phyloP scores from a whole-genome alignment of 35 echinoderm and acorn worm genomes.

The Holothuria glaberrima region DNA sequence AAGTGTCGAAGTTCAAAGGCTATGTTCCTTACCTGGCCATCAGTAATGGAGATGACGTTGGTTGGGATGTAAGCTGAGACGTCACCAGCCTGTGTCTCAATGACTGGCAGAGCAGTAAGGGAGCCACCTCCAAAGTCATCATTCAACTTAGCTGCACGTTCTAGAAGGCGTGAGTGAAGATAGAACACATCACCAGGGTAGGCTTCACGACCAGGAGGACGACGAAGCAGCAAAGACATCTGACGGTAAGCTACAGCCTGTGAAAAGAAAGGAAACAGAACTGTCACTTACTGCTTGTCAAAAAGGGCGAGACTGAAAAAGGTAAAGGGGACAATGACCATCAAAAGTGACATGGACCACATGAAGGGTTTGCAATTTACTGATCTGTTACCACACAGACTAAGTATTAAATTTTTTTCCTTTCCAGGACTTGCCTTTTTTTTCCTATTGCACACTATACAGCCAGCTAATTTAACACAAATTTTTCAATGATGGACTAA shows the following conservation, averaged over 20 bases:
- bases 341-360: too few relatives aligned
- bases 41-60: slow-evolving; percentile 99
- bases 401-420: too few relatives aligned
- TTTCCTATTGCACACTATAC: too few relatives aligned
- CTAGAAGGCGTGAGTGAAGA: slow-evolving; percentile 96
- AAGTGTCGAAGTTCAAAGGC: too few relatives aligned
- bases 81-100: slow-evolving; percentile 99
- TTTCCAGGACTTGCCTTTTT: too few relatives aligned
- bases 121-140: slow-evolving; percentile 96
- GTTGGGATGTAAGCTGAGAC: slow-evolving; percentile 99
- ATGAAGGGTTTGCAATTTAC: too few relatives aligned
- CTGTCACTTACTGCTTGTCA: too few relatives aligned
- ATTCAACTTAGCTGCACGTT: slow-evolving; percentile 98
- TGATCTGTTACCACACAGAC: too few relatives aligned
- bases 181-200: slow-evolving; percentile 99
- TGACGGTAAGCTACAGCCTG: slow-evolving; percentile 99
- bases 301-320: too few relatives aligned
- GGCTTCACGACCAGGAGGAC: slow-evolving; percentile 99
- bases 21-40: slow-evolving; percentile 90
- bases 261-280: background rate
- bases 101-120: slow-evolving; percentile 93
- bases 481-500: too few relatives aligned
- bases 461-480: too few relatives aligned
- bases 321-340: too few relatives aligned
- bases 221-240: slow-evolving; percentile 95